Conservation (phyloP, 2,888 invertebrate species). For the Yponomeuta sedellus region DNA sequence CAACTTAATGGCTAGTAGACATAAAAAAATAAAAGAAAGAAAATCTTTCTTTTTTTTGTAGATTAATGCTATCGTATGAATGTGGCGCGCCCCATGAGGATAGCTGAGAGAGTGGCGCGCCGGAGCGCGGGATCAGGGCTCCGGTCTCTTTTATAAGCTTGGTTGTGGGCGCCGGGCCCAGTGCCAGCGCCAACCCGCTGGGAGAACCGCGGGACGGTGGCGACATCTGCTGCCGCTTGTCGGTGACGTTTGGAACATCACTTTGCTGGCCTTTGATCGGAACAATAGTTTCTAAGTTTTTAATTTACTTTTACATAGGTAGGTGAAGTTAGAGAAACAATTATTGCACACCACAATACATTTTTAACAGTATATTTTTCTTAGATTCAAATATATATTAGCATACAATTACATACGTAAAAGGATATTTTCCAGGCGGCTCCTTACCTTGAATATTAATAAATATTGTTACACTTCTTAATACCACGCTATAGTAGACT, state of each 20-base stretch:
- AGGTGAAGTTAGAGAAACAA: no score
- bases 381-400: no score
- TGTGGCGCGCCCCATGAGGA: conserved; percentile 74
- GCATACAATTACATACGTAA: no score
- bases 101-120: conserved; percentile 62
- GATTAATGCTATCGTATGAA: conserved; percentile 62
- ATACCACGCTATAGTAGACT: no score
- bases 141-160: conserved; percentile 72
- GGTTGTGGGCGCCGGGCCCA: conserved; percentile 54
- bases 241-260: not conserved
- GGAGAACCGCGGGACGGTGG: conserved; percentile 24
- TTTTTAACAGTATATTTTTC: no score
- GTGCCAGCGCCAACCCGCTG: conserved; percentile 47
- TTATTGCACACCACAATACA: no score
- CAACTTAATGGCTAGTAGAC: conserved; percentile 50
- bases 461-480: no score
- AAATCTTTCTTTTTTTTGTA: conserved; percentile 47
- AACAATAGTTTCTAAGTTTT: no score
- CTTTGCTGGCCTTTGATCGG: not conserved
- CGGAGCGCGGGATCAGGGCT: conserved; percentile 64
- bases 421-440: no score
- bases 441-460: no score
- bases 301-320: no score
- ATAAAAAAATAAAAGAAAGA: conserved; percentile 36
- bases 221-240: not conserved